Conservation (phyloP, 2,888 invertebrate genomes). For the Hyposoter dolosus region DNA sequence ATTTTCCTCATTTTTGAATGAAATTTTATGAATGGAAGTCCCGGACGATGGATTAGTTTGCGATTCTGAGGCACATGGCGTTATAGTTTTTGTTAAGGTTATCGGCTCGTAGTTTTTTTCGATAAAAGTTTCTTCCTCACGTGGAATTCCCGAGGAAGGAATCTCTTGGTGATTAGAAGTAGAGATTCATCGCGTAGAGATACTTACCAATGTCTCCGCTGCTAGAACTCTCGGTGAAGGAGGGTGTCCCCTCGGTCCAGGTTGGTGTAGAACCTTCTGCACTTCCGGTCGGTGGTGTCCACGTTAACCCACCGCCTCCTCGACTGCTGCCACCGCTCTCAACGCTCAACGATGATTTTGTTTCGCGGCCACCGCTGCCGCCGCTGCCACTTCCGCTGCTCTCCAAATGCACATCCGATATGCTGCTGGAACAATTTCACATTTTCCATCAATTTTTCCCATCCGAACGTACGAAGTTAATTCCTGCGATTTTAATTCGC, state of each 20-base stretch:
- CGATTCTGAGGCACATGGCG: neutral
- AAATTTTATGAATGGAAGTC: conserved; percentile 24
- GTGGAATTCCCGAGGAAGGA: conserved; percentile 1
- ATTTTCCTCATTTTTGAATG: conserved; percentile 22
- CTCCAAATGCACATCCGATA: conserved; percentile 91
- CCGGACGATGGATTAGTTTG: neutral
- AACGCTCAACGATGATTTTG: conserved; percentile 88
- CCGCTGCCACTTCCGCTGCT: conserved; percentile 85
- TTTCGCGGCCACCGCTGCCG: conserved; percentile 86
- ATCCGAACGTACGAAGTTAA: too few relatives aligned
- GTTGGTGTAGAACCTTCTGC: conserved; percentile 98
- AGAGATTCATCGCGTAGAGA: conserved; percentile 81
- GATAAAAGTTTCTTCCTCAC: conserved; percentile 1
- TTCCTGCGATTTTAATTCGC: too few relatives aligned
- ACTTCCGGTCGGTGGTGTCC: conserved; percentile 93
- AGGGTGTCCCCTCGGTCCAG: conserved; percentile 99
- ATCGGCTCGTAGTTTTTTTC: conserved; percentile 1
- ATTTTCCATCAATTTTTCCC: neutral
- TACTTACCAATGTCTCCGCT: conserved; percentile 93
- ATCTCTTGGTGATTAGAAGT: conserved; percentile 74
- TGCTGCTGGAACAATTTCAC: conserved; percentile 84
- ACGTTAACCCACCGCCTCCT: conserved; percentile 86
- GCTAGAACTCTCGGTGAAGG: conserved; percentile 98
- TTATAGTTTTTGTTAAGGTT: neutral
- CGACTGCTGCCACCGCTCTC: conserved; percentile 87